Evolutionary conservation across 1,140 invertebrate genomes (phyloP).

Genomic region (Trichonephila clavata): DNA sequence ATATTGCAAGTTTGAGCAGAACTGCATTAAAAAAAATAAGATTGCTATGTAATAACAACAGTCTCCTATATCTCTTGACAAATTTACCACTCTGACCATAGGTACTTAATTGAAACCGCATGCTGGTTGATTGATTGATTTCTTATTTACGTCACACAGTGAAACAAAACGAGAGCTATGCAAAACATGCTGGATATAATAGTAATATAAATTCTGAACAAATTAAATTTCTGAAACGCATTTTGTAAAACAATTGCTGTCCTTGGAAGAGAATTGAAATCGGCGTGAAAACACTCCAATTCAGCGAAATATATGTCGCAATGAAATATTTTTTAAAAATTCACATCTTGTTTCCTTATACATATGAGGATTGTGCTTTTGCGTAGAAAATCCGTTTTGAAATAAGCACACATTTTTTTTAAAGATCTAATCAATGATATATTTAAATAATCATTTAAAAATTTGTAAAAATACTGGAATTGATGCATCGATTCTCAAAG

Average conservation of each 20-base stretch:
- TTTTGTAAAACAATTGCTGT: conserved; percentile 1
- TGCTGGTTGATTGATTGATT: too few species aligned
- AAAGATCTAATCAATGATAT: too few species aligned
- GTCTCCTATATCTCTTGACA: too few species aligned
- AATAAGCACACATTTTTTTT: background rate
- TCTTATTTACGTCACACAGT: too few species aligned
- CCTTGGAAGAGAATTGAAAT: conserved; percentile 4
- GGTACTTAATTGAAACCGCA: too few species aligned
- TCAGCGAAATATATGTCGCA: background rate
- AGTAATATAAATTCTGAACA: background rate
- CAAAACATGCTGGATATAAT: background rate
- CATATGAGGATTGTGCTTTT: background rate
- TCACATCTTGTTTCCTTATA: background rate
- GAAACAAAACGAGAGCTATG: too few species aligned
- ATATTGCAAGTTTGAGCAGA: too few species aligned
- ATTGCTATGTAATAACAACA: too few species aligned
- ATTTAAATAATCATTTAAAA: background rate
- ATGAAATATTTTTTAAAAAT: background rate
- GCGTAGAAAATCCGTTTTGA: background rate
- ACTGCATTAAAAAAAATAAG: too few species aligned
- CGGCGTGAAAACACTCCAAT: background rate
- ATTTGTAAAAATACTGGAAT: background rate
- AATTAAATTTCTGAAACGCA: background rate
- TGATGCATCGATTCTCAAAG: too few species aligned
- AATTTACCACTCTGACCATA: too few species aligned